phyloP scores from a whole-genome alignment of 2,113 vertebrate genomes.

The Parotia lawesii region DNA sequence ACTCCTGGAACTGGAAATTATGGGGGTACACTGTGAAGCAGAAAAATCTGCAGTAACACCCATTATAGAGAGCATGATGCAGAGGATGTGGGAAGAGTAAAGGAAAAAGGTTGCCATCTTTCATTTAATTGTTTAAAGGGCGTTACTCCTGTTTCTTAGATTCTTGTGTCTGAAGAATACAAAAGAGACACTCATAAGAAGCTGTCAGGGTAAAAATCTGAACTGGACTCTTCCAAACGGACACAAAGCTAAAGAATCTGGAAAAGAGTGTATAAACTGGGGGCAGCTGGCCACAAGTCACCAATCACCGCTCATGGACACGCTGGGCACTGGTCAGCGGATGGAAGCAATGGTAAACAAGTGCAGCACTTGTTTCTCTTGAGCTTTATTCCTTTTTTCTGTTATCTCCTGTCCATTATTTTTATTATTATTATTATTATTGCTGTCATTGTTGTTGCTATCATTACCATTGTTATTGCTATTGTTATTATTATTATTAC shows the following conservation, averaged over 20 bases:
- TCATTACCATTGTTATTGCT: no score
- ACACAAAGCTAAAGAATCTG: not conserved
- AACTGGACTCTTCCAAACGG: not conserved
- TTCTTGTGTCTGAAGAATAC: not conserved
- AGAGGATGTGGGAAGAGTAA: not conserved
- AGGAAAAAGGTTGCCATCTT: not conserved
- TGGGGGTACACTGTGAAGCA: not conserved
- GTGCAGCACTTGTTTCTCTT: not conserved
- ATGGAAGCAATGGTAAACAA: not conserved
- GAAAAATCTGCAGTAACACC: not conserved
- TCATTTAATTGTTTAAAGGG: not conserved
- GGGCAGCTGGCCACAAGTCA: not conserved
- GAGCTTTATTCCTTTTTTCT: not conserved
- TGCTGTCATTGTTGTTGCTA: fast-evolving
- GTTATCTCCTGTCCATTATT: not conserved
- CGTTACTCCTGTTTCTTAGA: not conserved
- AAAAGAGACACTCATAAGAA: not conserved
- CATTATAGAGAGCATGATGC: fast-evolving
- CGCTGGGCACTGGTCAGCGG: not conserved
- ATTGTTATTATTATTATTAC: no score
- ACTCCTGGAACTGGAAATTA: not conserved
- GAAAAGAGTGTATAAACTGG: not conserved
- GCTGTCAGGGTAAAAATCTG: not conserved
- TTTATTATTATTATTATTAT: not conserved
- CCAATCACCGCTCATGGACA: not conserved